Percentiles rank a stretch among this genome's conserved stretches.
phyloP scores from a whole-genome alignment of 2,888 invertebrate species.

The Perizoma flavofasciatum region DNA sequence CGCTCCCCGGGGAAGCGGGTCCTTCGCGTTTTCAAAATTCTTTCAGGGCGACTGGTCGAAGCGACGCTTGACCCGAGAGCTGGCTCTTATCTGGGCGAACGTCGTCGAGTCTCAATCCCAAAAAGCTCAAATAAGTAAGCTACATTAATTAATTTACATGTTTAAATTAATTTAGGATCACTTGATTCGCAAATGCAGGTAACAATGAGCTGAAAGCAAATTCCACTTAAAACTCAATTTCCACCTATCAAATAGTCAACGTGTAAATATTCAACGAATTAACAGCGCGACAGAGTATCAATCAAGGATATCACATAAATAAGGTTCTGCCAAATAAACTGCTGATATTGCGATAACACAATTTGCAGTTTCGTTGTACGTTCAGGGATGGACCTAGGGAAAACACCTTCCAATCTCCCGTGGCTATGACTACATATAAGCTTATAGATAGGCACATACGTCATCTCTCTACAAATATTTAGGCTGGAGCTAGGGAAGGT shows the following conservation, averaged over 20 bases:
- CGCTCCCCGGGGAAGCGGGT: no score
- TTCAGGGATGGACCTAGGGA: constrained; percentile 14
- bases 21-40: no score
- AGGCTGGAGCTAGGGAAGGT: no score
- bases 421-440: no score
- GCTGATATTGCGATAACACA: constrained; percentile 43
- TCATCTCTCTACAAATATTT: no score
- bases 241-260: constrained; percentile 19
- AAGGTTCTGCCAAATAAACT: constrained; percentile 36
- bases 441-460: no score
- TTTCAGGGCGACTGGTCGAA: no score
- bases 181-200: background rate
- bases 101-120: no score
- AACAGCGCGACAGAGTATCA: constrained; percentile 32
- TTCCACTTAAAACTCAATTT: constrained; percentile 16
- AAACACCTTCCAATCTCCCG: background rate
- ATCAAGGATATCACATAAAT: constrained; percentile 37
- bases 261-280: constrained; percentile 20
- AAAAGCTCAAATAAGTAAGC: no score
- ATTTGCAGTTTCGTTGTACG: constrained; percentile 54
- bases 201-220: constrained; percentile 5
- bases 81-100: no score
- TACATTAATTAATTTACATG: no score
- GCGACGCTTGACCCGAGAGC: no score
- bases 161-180: background rate